Evolutionary conservation across 2,113 vertebrate species (phyloP).

Genomic region (Dendrocopos noguchii): DNA sequence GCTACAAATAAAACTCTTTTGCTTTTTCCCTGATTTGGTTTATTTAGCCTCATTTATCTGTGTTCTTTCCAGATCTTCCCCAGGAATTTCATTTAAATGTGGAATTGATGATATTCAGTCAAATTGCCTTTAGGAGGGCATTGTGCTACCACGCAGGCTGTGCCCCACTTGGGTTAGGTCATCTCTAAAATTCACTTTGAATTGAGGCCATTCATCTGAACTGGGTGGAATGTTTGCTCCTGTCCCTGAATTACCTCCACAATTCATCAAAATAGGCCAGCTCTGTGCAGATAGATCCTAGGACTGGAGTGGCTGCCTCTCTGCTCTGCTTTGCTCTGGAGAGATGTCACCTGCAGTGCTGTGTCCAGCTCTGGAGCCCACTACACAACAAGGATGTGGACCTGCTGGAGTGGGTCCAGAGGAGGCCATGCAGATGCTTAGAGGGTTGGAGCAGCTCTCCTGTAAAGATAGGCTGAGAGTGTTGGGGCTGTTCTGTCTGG

Average conservation of each 20-base stretch:
- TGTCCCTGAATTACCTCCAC: slow-evolving; percentile 23
- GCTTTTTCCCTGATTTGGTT: slow-evolving; percentile 49
- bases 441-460: too few relatives aligned
- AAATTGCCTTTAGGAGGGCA: background rate
- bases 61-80: slow-evolving; percentile 53
- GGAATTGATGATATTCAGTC: slow-evolving; percentile 11
- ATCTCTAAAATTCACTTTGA: slow-evolving; percentile 33
- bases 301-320: background rate
- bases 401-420: too few relatives aligned
- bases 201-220: slow-evolving; percentile 39
- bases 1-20: slow-evolving; percentile 67
- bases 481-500: too few relatives aligned
- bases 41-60: slow-evolving; percentile 60
- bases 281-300: background rate
- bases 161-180: slow-evolving; percentile 38
- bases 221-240: background rate
- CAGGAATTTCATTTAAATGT: slow-evolving; percentile 59
- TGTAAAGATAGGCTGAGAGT: too few relatives aligned
- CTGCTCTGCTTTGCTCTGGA: too few relatives aligned
- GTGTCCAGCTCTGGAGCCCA: too few relatives aligned
- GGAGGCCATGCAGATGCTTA: too few relatives aligned
- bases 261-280: background rate
- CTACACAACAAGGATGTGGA: too few relatives aligned
- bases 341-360: too few relatives aligned
- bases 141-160: background rate